Percentiles rank a stretch among this genome's conserved stretches.
These are phyloP conservation scores for Aphodius sticticus DNA, from an alignment of 2,888 invertebrate genomes.

Conservation along the genomic window DNA sequence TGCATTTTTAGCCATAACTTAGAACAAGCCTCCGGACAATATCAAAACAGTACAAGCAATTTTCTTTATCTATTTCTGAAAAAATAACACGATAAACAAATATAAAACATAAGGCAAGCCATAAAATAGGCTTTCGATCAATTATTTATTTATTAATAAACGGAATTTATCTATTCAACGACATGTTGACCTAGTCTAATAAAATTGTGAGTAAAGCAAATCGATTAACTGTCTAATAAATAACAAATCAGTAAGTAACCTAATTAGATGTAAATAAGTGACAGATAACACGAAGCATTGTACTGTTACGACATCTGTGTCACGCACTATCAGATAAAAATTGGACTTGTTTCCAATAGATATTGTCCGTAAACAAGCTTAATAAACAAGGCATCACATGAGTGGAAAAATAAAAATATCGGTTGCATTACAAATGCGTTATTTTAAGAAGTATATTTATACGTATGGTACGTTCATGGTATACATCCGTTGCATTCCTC, in stretches of 20 bases:
- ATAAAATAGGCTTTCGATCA: no score
- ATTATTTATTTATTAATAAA: no score
- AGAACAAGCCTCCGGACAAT: background rate
- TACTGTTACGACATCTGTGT: background rate
- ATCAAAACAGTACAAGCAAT: background rate
- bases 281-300: background rate
- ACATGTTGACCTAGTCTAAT: background rate
- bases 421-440: background rate
- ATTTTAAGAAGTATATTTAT: background rate
- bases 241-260: background rate
- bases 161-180: background rate
- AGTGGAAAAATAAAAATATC: background rate
- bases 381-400: background rate
- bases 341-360: background rate
- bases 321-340: background rate
- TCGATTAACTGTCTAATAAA: background rate
- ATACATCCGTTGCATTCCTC: background rate
- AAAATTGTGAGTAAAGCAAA: background rate
- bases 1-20: slow-evolving; percentile 27
- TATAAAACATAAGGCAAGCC: no score
- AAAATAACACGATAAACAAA: no score
- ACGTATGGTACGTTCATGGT: no score
- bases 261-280: background rate
- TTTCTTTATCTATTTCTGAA: no score
- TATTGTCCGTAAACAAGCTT: slow-evolving; percentile 4